Conservation (phyloP, 2,797 vertebrate genomes). For the Smutsia gigantea region DNA sequence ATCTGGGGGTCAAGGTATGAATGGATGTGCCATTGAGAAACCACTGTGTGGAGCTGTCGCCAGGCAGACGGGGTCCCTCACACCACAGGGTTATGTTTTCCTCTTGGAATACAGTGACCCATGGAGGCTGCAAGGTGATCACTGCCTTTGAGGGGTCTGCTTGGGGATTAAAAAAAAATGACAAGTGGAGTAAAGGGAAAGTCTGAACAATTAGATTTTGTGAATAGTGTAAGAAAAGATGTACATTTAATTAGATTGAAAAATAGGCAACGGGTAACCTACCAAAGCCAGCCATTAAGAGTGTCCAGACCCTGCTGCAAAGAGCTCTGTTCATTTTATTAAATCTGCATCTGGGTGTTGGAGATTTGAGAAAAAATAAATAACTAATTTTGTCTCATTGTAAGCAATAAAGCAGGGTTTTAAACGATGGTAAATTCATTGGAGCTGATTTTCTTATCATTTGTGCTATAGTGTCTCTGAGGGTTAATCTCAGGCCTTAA, state of each 20-base stretch:
- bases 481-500: not conserved
- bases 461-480: not conserved
- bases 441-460: not conserved
- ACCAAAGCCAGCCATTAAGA: not conserved
- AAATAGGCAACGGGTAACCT: not conserved
- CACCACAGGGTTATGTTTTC: conserved; percentile 52
- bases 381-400: not conserved
- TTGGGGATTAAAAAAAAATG: not conserved
- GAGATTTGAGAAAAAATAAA: not conserved
- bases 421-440: not conserved
- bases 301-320: not conserved
- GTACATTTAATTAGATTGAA: not conserved
- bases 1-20: not conserved
- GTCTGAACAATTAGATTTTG: not conserved
- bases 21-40: conserved; percentile 27
- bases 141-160: conserved; percentile 31
- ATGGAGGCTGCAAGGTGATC: conserved; percentile 66
- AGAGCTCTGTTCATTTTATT: not conserved
- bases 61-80: not conserved
- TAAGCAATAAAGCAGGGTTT: not conserved
- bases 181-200: not conserved
- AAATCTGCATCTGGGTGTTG: not conserved
- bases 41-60: conserved; percentile 29
- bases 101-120: conserved; percentile 56
- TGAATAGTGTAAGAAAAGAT: not conserved